These are phyloP conservation scores for Hesperia comma DNA, from an alignment of 2,888 invertebrate species.

Conservation along the genomic window DNA sequence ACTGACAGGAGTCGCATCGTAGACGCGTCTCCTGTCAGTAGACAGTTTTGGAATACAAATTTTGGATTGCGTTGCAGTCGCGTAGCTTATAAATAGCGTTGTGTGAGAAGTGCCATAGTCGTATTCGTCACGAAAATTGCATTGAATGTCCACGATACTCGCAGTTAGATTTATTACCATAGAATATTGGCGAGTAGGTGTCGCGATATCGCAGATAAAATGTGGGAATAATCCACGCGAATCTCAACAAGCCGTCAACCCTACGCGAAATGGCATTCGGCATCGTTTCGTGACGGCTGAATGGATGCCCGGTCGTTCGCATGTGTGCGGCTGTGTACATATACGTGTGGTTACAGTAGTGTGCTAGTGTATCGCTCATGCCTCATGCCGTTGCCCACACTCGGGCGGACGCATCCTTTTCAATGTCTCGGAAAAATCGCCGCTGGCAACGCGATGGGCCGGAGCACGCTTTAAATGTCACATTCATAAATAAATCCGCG, in stretches of 20 bases:
- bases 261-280: constrained; percentile 66
- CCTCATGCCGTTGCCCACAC: constrained; percentile 37
- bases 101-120: no score
- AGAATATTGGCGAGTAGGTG: not conserved
- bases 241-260: not conserved
- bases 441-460: constrained; percentile 6
- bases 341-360: no score
- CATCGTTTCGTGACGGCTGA: constrained; percentile 65
- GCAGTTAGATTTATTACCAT: no score
- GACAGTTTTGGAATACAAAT: no score
- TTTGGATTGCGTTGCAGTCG: no score
- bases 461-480: constrained; percentile 37
- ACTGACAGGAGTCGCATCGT: no score
- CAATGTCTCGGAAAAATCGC: constrained; percentile 27
- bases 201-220: not conserved
- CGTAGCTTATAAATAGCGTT: no score
- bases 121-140: no score
- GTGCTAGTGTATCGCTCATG: no score
- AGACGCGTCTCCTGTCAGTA: no score
- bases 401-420: constrained; percentile 31
- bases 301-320: constrained; percentile 62
- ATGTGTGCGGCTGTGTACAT: constrained; percentile 50
- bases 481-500: constrained; percentile 28
- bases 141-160: no score
- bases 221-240: not conserved